Base-by-base conservation (phyloP, 2,113 vertebrate genomes). In the Diglossa brunneiventris region DNA sequence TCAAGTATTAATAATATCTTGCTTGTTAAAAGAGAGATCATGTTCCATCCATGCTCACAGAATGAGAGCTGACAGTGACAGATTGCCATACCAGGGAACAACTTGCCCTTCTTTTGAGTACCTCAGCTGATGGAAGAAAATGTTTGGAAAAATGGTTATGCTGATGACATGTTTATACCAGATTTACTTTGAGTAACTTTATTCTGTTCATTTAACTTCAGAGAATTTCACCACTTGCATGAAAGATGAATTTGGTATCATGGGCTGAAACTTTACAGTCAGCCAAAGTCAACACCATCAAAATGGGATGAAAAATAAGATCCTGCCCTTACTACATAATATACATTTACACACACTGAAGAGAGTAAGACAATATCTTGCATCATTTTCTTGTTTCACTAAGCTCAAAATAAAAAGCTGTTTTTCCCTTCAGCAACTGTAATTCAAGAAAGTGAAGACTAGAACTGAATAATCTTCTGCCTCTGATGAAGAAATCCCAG, bases 371-470 rank as follows among this genome's bases (percentile, higher is more conserved):
- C 1, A 75, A 12, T 93, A 82, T 58, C 77, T 91, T 88, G 21
- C 30, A 66, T 82, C 24, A 49, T 77, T 92, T 92, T 44, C 39
- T 73, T 83, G 35, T 83, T 90, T 67, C 8, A 44, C 11, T 94
- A 63, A 78, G 27, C 15, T 68, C 42, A 92, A 92, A 79, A 83
- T 84, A n/a, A 37, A 56, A 53, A 47, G 21, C 18, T 85, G 42
- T 24, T 92, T 94, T 83, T 27, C 49, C 35, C 55, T 86, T 30
- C 27, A 75, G 68, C 52, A 62, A 39, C 33, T 91, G 33, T 62
- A 70, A 83, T 82, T 95, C 21, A 80, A 53, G 89, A 95, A 96
- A 95, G 55, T 75, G 58, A 52, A 81, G 44, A 82, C 86, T 79
- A 86, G 70, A 83, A 81, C 66, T 46, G 53, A 84, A 62, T 27